Evolutionary conservation across 2,797 vertebrate species (phyloP), one percentile per base, ranked within the genome.

Genomic region (Rhyacichthys aspro): DNA sequence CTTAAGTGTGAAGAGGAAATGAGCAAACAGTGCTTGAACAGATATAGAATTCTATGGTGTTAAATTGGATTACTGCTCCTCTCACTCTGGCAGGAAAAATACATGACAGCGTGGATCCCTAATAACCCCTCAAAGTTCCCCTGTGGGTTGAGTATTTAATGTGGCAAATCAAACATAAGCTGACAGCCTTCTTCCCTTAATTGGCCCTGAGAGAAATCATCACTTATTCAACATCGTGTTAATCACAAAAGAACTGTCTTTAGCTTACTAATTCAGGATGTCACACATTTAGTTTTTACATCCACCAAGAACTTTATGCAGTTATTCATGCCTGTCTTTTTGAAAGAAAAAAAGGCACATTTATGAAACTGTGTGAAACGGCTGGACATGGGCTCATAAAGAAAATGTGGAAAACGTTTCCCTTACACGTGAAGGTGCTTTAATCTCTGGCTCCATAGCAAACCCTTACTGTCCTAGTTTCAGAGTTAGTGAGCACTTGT

Each of bases 41-140:
- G 55, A 68, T 32, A 33, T 36, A 42, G 54, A 71, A 64, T 69
- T 67, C 48, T 70, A 43, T 55, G 53, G 76, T 71, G 55, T 72
- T 75, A 74, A 84, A 75, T 84, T 83, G 79, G 86, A 88, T 89
- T 83, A 89, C 80, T 76, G 78, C 72, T 62, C 70, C 65, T 76
- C 67, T 77, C 49, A 57, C 59, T 70, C 59, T 63, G 55, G 72
- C 61, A 66, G 57, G 55, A 67, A 80, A 78, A 72, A 69, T 58
- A 74, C 65, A 78, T 61, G 79, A 83, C 74, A 79, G 72, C 55
- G 33, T 55, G 62, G 68, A 80, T 79, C 70, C 73, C 55, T 74
- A 82, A 86, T 83, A 83, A 76, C 66, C 74, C 65, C 72, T 70
- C 50, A 58, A 58, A 78, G 69, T 65, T 62, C 47, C 82, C 84